Conservation (phyloP, 2,797 vertebrate genomes). For the Rhynchotus rufescens region DNA sequence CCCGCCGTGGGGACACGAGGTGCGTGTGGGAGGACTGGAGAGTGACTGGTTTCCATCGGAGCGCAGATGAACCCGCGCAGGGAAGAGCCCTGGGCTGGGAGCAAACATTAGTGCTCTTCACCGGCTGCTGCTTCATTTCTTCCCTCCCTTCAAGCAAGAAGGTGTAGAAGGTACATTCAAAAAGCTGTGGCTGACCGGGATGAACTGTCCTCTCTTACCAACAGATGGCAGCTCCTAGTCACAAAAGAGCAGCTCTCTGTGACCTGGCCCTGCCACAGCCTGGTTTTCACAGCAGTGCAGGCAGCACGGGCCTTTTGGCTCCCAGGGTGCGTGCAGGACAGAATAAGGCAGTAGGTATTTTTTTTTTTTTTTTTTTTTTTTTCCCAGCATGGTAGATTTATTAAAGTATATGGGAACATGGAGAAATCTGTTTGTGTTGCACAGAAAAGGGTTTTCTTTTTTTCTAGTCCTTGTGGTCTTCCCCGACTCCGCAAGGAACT, state of each 20-base stretch:
- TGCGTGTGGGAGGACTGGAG: background rate
- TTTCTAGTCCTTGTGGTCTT: background rate
- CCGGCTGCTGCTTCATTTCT: background rate
- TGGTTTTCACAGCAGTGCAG: background rate
- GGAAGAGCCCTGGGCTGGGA: background rate
- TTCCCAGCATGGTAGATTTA: background rate
- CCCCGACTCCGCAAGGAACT: background rate
- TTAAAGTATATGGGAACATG: background rate
- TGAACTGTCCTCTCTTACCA: background rate
- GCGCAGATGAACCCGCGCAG: background rate
- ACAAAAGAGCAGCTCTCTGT: background rate
- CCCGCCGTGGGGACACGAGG: background rate
- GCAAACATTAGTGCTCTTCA: background rate
- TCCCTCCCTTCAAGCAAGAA: background rate
- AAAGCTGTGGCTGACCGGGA: rapidly evolving
- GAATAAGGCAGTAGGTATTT: background rate
- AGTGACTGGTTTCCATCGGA: background rate
- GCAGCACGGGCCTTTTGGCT: background rate
- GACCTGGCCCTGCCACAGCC: background rate
- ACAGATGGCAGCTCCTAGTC: conserved; percentile 40
- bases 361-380: background rate
- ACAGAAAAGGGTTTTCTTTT: background rate
- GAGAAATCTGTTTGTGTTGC: background rate
- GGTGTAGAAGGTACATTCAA: background rate
- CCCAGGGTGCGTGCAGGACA: background rate